Evolutionary conservation across 2,113 vertebrate species (phyloP).

Genomic region (Epinephelus cyanopodus): DNA sequence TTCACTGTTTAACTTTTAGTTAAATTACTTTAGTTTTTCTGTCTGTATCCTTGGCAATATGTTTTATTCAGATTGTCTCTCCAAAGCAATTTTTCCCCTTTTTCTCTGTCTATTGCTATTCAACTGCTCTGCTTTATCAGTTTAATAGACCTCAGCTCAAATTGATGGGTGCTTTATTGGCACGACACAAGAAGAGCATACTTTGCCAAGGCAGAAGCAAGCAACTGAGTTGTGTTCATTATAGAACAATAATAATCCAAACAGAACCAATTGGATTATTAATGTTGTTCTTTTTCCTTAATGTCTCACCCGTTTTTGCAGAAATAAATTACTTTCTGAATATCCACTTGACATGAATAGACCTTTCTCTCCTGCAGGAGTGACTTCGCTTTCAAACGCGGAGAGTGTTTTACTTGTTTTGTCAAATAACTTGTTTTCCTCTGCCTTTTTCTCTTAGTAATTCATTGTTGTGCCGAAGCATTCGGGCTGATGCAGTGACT

Average conservation of each 20-base stretch:
- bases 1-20: neutral
- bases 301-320: conserved; percentile 16
- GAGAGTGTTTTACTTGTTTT: conserved; percentile 12
- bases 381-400: conserved; percentile 30
- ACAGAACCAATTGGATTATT: conserved; percentile 22
- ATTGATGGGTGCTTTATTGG: conserved; percentile 48
- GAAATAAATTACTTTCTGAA: conserved; percentile 48
- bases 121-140: conserved; percentile 35
- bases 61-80: conserved; percentile 14
- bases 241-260: conserved; percentile 40
- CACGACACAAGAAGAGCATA: conserved; percentile 7
- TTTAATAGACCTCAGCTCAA: conserved; percentile 38
- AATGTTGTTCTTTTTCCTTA: conserved; percentile 25
- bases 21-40: neutral
- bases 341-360: conserved; percentile 38
- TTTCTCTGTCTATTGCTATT: conserved; percentile 14
- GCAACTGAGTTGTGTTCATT: conserved; percentile 44
- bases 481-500: conserved; percentile 31
- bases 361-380: conserved; percentile 14
- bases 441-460: neutral
- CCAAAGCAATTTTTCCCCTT: neutral
- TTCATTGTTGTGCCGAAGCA: conserved; percentile 25
- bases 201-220: conserved; percentile 28
- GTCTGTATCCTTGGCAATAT: neutral
- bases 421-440: conserved; percentile 3